Base-by-base conservation (phyloP, 1,140 invertebrate species). In the Hormaphis cornu region DNA sequence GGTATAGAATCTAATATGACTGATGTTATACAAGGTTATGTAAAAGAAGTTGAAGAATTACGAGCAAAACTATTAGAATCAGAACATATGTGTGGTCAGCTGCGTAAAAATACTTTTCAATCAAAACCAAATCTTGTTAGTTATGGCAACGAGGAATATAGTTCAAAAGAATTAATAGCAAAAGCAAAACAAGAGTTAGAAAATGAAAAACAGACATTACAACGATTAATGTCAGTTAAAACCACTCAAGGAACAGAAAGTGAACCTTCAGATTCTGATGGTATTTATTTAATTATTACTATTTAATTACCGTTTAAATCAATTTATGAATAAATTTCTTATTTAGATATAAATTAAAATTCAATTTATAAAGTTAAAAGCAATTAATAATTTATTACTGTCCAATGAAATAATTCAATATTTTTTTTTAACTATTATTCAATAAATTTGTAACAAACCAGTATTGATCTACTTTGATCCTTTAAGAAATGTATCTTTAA, bases 11-110 rank as follows among this genome's bases (percentile, higher is more conserved):
- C 81, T 10, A 81, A 85, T 72, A 84, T 93, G 9, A 82, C 83
- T 2, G 83, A 85, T 72, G 81, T 93, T 75, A 83, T 91, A 14
- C 84, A 90, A 76, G 87, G 85, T 3, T 98, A 98, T 77, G 79
- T 96, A 16, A 85, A 85, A 75, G 94, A 98, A 81, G 93, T 97
- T 72, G 95, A 97, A 80, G 89, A 94, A 69, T 78, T 97, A 3
- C 82, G 90, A 75, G 87, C 89, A 1, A 89, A 91, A 75, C 79
- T 98, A 26, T 83, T 93, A 70, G 94, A 97, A 80, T 87, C 91
- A 6, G 93, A 95, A 75, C 85, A 87, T 40, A 85, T 90, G 75
- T 93, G 90, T 76, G 86, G 91, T 71, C 85, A 89, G 73, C 76
- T 92, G 9, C 82, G 87, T 35, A 89, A 87, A 33, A 56, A 71